Conservation (phyloP, 2,797 vertebrate species). For the Cuculus canorus region DNA sequence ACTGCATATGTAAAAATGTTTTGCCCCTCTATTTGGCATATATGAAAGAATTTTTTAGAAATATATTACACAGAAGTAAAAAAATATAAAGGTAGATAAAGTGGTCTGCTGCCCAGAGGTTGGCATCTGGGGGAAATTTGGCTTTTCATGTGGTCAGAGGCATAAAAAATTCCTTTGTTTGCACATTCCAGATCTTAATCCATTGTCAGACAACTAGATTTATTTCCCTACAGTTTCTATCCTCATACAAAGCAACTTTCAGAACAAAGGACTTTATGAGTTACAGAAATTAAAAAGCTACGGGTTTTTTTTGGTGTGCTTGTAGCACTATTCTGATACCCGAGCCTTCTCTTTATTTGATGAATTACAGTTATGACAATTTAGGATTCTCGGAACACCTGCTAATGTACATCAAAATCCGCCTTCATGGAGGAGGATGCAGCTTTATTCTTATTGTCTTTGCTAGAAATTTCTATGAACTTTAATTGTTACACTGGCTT, state of each 20-base stretch:
- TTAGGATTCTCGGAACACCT: background rate
- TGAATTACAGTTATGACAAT: slow-evolving; percentile 26
- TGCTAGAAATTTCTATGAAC: background rate
- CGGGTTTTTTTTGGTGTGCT: background rate
- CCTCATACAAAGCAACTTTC: background rate
- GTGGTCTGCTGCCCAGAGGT: background rate
- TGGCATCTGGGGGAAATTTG: background rate
- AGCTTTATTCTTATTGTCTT: background rate
- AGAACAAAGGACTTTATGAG: background rate
- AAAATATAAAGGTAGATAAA: background rate
- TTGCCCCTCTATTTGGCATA: background rate
- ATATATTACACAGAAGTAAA: background rate
- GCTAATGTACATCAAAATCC: slow-evolving; percentile 1
- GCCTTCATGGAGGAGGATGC: background rate
- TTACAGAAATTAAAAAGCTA: background rate
- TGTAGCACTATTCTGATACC: background rate
- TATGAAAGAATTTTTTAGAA: background rate
- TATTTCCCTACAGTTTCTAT: background rate
- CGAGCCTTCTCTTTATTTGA: background rate
- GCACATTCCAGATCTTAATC: background rate
- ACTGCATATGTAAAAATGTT: background rate
- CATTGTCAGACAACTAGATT: background rate
- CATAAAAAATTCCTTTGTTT: background rate
- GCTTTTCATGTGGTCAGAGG: background rate
- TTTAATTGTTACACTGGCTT: background rate